phyloP scores from a whole-genome alignment of 2,113 vertebrate species.

The Heliornis fulica region DNA sequence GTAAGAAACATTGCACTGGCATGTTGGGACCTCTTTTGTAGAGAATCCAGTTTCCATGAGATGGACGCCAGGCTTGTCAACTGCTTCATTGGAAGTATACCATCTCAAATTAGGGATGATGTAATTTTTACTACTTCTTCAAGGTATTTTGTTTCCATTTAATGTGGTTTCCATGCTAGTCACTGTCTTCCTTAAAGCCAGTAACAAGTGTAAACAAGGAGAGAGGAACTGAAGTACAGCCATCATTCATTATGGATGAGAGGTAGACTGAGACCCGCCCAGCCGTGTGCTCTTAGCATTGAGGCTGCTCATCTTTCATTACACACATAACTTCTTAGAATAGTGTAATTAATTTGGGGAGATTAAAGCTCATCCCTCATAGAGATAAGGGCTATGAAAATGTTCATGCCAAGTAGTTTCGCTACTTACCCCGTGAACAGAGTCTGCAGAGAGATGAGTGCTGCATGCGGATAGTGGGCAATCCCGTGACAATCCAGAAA shows the following conservation, averaged over 20 bases:
- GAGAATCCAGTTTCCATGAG: slow-evolving; percentile 8
- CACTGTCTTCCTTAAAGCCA: not conserved
- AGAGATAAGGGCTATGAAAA: not conserved
- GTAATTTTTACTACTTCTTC: not conserved
- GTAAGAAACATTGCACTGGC: not conserved
- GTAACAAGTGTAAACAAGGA: slow-evolving; percentile 29
- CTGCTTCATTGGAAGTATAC: not conserved
- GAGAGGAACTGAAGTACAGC: not conserved
- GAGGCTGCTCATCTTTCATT: not conserved
- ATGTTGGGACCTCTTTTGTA: not conserved
- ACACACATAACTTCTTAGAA: not conserved
- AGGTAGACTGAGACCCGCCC: not conserved
- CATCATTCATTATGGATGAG: not conserved
- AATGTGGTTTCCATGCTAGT: not conserved
- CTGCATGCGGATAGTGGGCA: not conserved
- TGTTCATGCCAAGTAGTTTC: not conserved
- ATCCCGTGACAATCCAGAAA: not conserved
- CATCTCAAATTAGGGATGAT: not conserved
- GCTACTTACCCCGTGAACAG: not conserved
- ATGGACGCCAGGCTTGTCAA: not conserved
- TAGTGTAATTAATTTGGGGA: not conserved
- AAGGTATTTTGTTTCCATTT: slow-evolving; percentile 11
- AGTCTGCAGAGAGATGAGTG: not conserved
- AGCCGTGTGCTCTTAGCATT: not conserved
- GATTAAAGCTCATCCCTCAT: not conserved